A percentile compares a stretch with the other conserved stretches of the same genome.
Evolutionary conservation across 2,888 invertebrate species (phyloP).

Genomic region (Auanema sp.): DNA sequence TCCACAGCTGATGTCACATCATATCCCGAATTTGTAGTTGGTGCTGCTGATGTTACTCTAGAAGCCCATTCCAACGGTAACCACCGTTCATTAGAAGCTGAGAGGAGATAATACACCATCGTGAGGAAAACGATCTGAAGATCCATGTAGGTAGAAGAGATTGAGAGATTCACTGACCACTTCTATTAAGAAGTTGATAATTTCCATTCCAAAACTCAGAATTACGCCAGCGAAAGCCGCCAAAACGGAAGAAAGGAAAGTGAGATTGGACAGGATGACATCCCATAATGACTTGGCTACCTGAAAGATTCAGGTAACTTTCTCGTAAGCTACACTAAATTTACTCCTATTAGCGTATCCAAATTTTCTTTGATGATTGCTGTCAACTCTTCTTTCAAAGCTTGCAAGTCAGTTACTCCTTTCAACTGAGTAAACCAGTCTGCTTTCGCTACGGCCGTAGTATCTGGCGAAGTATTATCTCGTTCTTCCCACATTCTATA

Average conservation of each 20-base stretch:
- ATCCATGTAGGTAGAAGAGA: not conserved
- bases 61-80: slow-evolving; percentile 77
- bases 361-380: slow-evolving; percentile 62
- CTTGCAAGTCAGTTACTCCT: slow-evolving; percentile 53
- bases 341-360: slow-evolving; percentile 61
- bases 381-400: slow-evolving; percentile 58
- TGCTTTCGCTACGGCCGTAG: slow-evolving; percentile 21
- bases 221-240: slow-evolving; percentile 53
- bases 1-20: slow-evolving; percentile 66
- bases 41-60: slow-evolving; percentile 27
- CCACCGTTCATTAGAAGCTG: slow-evolving; percentile 82
- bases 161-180: slow-evolving; percentile 30
- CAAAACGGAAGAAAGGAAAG: slow-evolving; percentile 52
- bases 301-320: slow-evolving; percentile 33
- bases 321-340: slow-evolving; percentile 4
- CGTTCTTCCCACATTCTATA: slow-evolving; percentile 61
- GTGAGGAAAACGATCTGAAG: slow-evolving; percentile 90
- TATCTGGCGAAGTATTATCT: slow-evolving; percentile 17
- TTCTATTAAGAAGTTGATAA: slow-evolving; percentile 61
- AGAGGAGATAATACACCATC: slow-evolving; percentile 89
- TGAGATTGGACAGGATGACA: slow-evolving; percentile 54
- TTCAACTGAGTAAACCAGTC: slow-evolving; percentile 55
- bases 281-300: slow-evolving; percentile 58
- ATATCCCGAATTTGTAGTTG: slow-evolving; percentile 9
- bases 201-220: slow-evolving; percentile 62